phyloP scores from a whole-genome alignment of 2,797 vertebrate genomes.

The Enteromius argenteus region DNA sequence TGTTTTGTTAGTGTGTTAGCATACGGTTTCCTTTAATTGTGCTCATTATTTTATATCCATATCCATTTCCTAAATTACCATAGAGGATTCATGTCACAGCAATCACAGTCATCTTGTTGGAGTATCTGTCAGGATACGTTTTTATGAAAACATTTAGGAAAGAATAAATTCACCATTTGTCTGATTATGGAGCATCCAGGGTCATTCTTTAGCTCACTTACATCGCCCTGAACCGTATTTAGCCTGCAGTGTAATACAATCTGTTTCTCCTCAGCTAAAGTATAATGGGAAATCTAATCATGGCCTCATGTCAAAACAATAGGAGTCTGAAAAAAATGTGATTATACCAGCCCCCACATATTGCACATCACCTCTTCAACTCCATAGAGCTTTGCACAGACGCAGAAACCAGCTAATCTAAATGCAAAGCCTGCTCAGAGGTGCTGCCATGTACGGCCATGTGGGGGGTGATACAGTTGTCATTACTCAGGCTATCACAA shows the following conservation, averaged over 20 bases:
- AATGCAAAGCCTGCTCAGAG: slow-evolving; percentile 40
- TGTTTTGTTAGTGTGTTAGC: not conserved
- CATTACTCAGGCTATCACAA: slow-evolving; percentile 43
- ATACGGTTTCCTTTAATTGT: not conserved
- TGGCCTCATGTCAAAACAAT: slow-evolving; percentile 51
- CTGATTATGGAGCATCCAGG: slow-evolving; percentile 47
- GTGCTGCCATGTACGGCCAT: slow-evolving; percentile 36
- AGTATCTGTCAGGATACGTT: not conserved
- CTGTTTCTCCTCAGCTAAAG: slow-evolving; percentile 49
- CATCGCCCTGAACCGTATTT: slow-evolving; percentile 43
- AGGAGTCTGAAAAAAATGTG: slow-evolving; percentile 41
- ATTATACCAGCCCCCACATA: slow-evolving; percentile 49
- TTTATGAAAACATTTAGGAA: slow-evolving; percentile 12
- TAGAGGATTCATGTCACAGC: not conserved
- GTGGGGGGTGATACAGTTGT: slow-evolving; percentile 42
- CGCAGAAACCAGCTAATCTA: slow-evolving; percentile 43
- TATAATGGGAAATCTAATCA: slow-evolving; percentile 59
- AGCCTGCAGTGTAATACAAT: slow-evolving; percentile 53
- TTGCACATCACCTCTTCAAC: slow-evolving; percentile 23
- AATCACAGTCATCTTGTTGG: not conserved
- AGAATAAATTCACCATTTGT: slow-evolving; percentile 23
- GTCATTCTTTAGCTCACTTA: slow-evolving; percentile 51
- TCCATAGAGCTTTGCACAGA: slow-evolving; percentile 27
- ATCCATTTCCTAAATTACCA: slow-evolving; percentile 10
- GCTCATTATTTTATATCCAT: not conserved